Evolutionary conservation across 2,113 vertebrate genomes (phyloP).

Genomic region (Pithys albifrons): DNA sequence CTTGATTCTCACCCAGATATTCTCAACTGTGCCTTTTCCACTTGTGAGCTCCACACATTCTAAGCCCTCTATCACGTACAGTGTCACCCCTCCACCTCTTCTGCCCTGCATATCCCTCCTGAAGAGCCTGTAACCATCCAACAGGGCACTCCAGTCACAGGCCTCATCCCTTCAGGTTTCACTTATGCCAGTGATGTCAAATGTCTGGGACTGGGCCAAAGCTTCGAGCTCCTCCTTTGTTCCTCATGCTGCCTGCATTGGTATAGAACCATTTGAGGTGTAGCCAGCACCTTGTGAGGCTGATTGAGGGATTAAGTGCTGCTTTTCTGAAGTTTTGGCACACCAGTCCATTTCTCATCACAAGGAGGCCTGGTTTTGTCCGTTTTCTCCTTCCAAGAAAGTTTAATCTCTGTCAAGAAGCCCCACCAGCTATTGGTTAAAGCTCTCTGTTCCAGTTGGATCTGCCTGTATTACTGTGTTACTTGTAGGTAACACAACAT

Average conservation of each 20-base stretch:
- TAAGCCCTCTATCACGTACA: not conserved
- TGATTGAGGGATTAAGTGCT: not conserved
- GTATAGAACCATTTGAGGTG: not conserved
- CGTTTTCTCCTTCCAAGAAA: not conserved
- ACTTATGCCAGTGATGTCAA: not conserved
- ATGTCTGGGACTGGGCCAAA: not conserved
- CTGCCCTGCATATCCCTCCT: not conserved
- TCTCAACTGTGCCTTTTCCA: not conserved
- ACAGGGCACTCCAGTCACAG: not conserved
- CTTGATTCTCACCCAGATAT: not conserved
- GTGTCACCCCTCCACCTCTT: not conserved
- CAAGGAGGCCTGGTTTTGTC: not conserved
- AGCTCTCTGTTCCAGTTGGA: not conserved
- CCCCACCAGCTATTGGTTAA: not conserved
- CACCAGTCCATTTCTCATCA: not conserved
- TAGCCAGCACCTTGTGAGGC: not conserved
- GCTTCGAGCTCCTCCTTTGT: not conserved
- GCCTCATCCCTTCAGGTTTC: not conserved
- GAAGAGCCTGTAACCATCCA: not conserved
- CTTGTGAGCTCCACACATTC: not conserved
- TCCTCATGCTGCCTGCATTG: not conserved
- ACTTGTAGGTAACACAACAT: not conserved
- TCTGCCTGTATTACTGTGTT: not conserved
- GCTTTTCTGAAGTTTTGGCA: not conserved
- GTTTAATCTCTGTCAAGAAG: not conserved